phyloP scores from a whole-genome alignment of 1,140 invertebrate genomes.

The Hylaeus volcanicus region DNA sequence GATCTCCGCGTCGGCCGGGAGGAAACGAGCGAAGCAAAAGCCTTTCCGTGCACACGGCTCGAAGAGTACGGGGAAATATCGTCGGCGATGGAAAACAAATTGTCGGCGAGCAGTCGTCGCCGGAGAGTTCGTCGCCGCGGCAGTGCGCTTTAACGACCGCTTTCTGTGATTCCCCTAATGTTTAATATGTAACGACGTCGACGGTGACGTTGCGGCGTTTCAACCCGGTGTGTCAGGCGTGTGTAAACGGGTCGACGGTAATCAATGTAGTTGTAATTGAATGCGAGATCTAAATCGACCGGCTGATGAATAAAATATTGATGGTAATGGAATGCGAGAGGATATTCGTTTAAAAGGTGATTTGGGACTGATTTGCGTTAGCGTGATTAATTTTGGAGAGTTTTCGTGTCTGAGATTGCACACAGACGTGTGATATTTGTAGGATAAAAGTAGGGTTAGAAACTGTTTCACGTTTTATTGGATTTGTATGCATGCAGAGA shows the following conservation, averaged over 20 bases:
- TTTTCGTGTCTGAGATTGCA: neutral
- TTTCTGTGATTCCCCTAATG: neutral
- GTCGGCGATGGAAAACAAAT: neutral
- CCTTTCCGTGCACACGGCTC: neutral
- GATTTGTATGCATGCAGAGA: too few relatives aligned
- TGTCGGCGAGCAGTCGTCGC: neutral
- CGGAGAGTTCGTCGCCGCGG: constrained; percentile 8
- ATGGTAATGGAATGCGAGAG: neutral
- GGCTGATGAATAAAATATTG: constrained; percentile 19
- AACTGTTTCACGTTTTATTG: too few relatives aligned
- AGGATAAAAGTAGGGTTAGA: too few relatives aligned
- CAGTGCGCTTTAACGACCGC: constrained; percentile 21
- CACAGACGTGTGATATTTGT: neutral
- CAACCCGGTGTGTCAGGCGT: neutral
- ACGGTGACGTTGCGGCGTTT: neutral
- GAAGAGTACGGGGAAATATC: neutral
- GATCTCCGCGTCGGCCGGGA: neutral
- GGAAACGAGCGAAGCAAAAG: neutral
- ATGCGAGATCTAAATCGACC: constrained; percentile 33
- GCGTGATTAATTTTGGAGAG: neutral
- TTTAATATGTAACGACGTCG: constrained; percentile 28
- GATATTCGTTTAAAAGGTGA: neutral
- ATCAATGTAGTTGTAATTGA: constrained; percentile 30
- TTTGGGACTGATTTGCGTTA: neutral
- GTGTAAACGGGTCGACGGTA: constrained; percentile 25